Percentiles rank a stretch among this genome's conserved stretches.
These are phyloP conservation scores for Malurus leucopterus DNA, from an alignment of 2,797 vertebrate genomes.

Conservation along the genomic window DNA sequence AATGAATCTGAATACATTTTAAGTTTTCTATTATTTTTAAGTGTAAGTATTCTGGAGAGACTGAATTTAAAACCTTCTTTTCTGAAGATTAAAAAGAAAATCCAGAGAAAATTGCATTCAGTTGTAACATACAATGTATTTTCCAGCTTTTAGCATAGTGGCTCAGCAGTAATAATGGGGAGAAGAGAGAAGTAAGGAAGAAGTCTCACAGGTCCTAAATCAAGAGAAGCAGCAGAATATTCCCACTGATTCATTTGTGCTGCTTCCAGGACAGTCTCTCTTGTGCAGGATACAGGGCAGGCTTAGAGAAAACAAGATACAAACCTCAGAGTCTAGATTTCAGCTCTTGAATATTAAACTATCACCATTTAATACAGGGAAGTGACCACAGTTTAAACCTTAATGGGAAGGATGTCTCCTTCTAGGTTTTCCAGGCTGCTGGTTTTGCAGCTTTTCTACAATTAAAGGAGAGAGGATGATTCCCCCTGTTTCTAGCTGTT, in stretches of 20 bases:
- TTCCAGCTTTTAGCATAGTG: neutral
- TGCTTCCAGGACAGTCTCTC: rapidly evolving
- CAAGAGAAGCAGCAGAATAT: neutral
- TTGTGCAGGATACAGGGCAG: neutral
- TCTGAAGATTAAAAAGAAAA: neutral
- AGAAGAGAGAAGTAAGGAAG: neutral
- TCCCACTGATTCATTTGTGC: rapidly evolving
- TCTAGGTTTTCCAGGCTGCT: neutral
- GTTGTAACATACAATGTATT: neutral
- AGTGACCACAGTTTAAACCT: neutral
- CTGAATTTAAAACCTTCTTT: neutral
- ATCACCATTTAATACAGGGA: neutral
- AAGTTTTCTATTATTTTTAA: neutral
- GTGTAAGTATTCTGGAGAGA: neutral
- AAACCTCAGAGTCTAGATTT: neutral
- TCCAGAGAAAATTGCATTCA: neutral
- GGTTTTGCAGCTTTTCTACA: neutral
- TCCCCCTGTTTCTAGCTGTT: neutral
- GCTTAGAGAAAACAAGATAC: neutral
- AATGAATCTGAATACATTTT: neutral
- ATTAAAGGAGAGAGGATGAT: neutral
- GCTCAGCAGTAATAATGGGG: neutral
- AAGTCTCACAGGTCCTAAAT: neutral
- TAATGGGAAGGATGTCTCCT: neutral
- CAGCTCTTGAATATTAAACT: neutral